A percentile compares a stretch with the other conserved stretches of the same genome.
phyloP scores from a whole-genome alignment of 2,113 vertebrate genomes.

The Chamaea fasciata region DNA sequence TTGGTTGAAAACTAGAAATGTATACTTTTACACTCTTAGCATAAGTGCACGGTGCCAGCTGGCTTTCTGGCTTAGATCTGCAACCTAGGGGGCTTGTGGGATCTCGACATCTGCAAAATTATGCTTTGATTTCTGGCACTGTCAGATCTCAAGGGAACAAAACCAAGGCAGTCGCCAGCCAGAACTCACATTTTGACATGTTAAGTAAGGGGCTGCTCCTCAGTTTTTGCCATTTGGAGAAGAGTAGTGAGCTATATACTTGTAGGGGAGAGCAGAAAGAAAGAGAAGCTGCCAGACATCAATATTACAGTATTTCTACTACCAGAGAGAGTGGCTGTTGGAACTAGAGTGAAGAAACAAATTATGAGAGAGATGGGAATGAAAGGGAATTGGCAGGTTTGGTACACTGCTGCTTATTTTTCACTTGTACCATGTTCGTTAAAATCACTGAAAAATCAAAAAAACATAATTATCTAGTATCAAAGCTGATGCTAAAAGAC shows the following conservation, averaged over 20 bases:
- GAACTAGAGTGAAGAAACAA: constrained; percentile 27
- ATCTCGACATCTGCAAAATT: constrained; percentile 70
- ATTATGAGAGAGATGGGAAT: constrained; percentile 37
- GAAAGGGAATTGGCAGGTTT: constrained; percentile 16
- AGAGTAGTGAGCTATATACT: background rate
- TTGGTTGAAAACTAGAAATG: constrained; percentile 64
- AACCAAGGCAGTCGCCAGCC: constrained; percentile 58
- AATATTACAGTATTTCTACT: constrained; percentile 53
- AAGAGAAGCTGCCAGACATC: constrained; percentile 39
- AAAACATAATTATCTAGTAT: background rate
- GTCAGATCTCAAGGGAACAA: constrained; percentile 38
- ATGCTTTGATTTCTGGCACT: constrained; percentile 67
- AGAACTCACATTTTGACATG: constrained; percentile 71
- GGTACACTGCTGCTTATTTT: background rate
- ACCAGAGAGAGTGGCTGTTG: constrained; percentile 53
- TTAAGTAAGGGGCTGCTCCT: constrained; percentile 58
- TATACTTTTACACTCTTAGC: constrained; percentile 67
- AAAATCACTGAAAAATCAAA: background rate
- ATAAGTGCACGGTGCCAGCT: constrained; percentile 49
- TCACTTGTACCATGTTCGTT: background rate
- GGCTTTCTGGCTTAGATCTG: constrained; percentile 42
- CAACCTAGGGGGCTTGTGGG: constrained; percentile 59
- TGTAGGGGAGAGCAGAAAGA: background rate
- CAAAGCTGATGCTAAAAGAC: background rate
- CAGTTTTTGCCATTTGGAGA: constrained; percentile 59